Percentiles rank a stretch among this genome's conserved stretches.
Conservation (phyloP, 2,797 vertebrate genomes). For the Xiphophorus birchmanni region DNA sequence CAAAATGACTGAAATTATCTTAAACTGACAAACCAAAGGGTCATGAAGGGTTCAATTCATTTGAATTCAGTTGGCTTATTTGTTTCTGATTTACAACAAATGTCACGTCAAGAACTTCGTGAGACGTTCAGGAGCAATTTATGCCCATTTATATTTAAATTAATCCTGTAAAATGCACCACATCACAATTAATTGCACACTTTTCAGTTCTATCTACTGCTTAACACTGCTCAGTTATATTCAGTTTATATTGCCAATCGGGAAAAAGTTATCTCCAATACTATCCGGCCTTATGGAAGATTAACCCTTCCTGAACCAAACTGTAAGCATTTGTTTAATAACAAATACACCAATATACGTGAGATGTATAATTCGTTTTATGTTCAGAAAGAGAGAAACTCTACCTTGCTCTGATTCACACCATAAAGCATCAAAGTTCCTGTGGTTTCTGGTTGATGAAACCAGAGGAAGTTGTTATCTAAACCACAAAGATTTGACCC, state of each 20-base stretch:
- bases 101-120: not conserved
- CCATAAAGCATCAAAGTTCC: conserved; percentile 7
- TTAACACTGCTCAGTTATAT: not conserved
- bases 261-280: not conserved
- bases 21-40: not conserved
- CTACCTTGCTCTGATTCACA: not conserved
- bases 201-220: not conserved
- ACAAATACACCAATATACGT: not conserved
- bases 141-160: not conserved
- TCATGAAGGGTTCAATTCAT: not conserved
- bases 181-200: not conserved
- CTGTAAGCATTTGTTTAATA: not conserved
- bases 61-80: not conserved
- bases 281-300: not conserved
- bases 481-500: conserved; percentile 5
- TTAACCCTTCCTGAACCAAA: not conserved
- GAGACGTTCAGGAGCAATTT: not conserved
- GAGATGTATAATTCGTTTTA: not conserved
- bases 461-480: conserved; percentile 28
- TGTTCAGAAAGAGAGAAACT: not conserved
- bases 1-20: not conserved
- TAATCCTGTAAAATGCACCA: not conserved
- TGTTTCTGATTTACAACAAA: not conserved
- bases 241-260: not conserved
- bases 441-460: conserved; percentile 33